These are phyloP conservation scores for Oxycera nigricornis DNA, from an alignment of 2,888 invertebrate genomes.

Conservation along the genomic window DNA sequence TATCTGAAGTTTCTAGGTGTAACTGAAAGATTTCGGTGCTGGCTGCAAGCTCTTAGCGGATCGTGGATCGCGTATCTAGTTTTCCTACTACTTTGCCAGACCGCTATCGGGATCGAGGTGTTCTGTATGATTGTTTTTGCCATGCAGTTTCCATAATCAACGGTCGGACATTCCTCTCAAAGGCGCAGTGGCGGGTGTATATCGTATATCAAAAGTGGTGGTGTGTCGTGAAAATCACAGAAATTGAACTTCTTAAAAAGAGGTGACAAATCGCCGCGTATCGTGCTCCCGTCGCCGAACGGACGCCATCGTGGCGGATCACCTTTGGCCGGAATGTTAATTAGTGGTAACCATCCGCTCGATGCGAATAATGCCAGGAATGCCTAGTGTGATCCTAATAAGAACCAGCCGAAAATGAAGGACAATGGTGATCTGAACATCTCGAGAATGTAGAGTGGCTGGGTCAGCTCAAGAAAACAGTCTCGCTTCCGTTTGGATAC, in stretches of 20 bases:
- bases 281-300: neutral
- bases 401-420: neutral
- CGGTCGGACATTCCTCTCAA: constrained; percentile 34
- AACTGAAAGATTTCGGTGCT: constrained; percentile 45
- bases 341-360: constrained; percentile 2
- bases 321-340: constrained; percentile 17
- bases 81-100: constrained; percentile 38
- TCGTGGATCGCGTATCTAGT: constrained; percentile 32
- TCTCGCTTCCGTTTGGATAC: neutral
- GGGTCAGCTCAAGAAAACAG: neutral
- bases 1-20: constrained; percentile 27
- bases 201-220: constrained; percentile 32
- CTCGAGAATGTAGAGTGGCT: neutral
- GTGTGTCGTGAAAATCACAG: constrained; percentile 31
- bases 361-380: constrained; percentile 9
- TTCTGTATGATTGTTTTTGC: constrained; percentile 36
- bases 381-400: constrained; percentile 14
- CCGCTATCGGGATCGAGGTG: constrained; percentile 17
- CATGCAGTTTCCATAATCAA: neutral
- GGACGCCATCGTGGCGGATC: neutral
- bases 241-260: constrained; percentile 25
- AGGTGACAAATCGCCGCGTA: constrained; percentile 27
- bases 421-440: constrained; percentile 6
- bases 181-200: constrained; percentile 21
- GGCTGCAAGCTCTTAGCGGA: constrained; percentile 42